Evolutionary conservation across 2,888 invertebrate species (phyloP).

Genomic region (Acleris holmiana): DNA sequence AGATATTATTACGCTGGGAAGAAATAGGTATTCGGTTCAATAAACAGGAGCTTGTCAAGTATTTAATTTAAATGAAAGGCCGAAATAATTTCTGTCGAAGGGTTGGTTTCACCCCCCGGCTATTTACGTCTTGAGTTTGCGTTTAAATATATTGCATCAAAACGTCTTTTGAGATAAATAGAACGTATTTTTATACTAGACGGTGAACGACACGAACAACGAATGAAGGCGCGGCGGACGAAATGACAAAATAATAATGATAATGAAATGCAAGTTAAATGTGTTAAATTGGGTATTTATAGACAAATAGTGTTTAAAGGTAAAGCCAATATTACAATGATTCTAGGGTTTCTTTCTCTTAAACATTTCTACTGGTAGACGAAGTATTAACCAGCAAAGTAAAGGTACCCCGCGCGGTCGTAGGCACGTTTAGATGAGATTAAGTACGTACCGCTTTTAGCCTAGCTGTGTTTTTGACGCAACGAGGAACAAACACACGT

Average conservation of each 20-base stretch:
- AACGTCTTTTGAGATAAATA: neutral
- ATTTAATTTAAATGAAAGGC: slow-evolving; percentile 48
- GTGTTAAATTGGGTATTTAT: neutral
- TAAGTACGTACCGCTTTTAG: too few relatives aligned
- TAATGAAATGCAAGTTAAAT: neutral
- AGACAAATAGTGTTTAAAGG: too few relatives aligned
- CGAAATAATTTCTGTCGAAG: slow-evolving; percentile 39
- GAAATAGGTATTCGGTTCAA: slow-evolving; percentile 35
- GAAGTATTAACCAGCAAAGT: too few relatives aligned
- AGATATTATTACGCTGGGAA: slow-evolving; percentile 6
- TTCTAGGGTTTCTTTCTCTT: too few relatives aligned
- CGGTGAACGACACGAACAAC: too few relatives aligned
- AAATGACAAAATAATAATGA: neutral
- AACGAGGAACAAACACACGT: too few relatives aligned
- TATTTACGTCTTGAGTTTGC: slow-evolving; percentile 19
- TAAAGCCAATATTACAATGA: too few relatives aligned
- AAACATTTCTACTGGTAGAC: too few relatives aligned
- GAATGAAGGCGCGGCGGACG: too few relatives aligned
- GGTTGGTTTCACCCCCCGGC: slow-evolving; percentile 42
- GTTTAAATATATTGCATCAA: slow-evolving; percentile 18
- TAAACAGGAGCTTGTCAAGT: slow-evolving; percentile 42
- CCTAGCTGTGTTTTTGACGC: too few relatives aligned
- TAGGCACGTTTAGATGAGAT: too few relatives aligned
- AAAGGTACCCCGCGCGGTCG: too few relatives aligned
- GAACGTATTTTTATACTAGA: neutral